Conservation (phyloP, 92 coral and sea anemone genomes). For the Palythoa grandiflora region DNA sequence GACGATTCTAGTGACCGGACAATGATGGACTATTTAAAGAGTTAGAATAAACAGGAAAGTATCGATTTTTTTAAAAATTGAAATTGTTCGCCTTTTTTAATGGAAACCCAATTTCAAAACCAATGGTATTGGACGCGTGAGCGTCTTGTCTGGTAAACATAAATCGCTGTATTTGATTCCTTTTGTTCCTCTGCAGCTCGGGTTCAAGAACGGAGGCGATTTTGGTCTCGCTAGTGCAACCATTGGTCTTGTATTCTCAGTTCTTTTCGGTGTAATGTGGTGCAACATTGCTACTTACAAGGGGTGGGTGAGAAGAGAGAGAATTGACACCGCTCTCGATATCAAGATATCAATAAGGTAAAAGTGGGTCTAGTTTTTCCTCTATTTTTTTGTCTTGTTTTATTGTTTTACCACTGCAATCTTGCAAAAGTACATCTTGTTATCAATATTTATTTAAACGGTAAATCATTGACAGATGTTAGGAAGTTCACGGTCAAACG, state of each 20-base stretch:
- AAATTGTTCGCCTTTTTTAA: too few relatives aligned
- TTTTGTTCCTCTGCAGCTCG: conserved; percentile 55
- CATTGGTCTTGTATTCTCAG: conserved; percentile 77
- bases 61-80: too few relatives aligned
- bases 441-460: too few relatives aligned
- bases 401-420: too few relatives aligned
- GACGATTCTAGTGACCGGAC: too few relatives aligned
- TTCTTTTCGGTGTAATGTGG: conserved; percentile 83
- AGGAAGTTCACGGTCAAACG: too few relatives aligned
- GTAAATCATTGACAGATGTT: too few relatives aligned
- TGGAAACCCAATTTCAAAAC: too few relatives aligned
- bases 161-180: not conserved
- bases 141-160: not conserved
- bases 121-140: not conserved
- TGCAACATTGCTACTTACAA: conserved; percentile 84
- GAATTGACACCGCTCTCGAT: conserved; percentile 81
- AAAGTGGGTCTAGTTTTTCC: not conserved
- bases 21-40: too few relatives aligned
- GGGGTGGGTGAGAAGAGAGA: conserved; percentile 85
- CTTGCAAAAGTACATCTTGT: too few relatives aligned
- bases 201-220: conserved; percentile 83
- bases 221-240: conserved; percentile 85
- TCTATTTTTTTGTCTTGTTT: not conserved
- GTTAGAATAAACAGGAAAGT: too few relatives aligned
- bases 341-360: conserved; percentile 83